A percentile compares a stretch with the other conserved stretches of the same genome.
These are phyloP conservation scores for Oscheius sp. DNA, from an alignment of 2,888 invertebrate genomes.

Conservation along the genomic window DNA sequence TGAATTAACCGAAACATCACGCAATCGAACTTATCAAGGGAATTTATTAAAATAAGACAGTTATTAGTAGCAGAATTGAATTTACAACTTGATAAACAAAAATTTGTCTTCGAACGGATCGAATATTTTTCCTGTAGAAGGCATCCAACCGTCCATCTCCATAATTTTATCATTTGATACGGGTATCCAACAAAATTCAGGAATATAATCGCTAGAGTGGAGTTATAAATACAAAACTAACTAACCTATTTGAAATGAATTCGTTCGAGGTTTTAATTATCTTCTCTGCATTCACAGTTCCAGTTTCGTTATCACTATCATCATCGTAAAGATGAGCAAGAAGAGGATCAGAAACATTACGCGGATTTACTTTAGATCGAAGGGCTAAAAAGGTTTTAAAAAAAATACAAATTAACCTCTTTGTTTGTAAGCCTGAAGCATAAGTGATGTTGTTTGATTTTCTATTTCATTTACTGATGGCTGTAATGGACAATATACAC, in stretches of 20 bases:
- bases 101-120: not conserved
- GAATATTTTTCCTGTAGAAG: not conserved
- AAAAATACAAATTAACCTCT: no score
- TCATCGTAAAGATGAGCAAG: no score
- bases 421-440: no score
- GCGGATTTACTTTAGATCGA: no score
- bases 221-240: no score
- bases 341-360: no score
- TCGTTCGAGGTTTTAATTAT: not conserved
- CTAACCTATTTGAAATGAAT: not conserved
- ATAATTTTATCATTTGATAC: not conserved
- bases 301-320: no score
- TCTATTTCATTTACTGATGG: no score
- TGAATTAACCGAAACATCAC: conserved; percentile 32
- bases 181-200: not conserved
- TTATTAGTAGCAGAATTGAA: not conserved
- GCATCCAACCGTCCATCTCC: not conserved
- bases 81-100: not conserved
- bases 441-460: not conserved
- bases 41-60: not conserved
- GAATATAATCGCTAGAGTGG: not conserved
- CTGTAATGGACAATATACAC: not conserved
- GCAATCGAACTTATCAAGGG: conserved; percentile 29
- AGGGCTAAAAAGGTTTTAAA: no score
- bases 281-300: no score